Percentiles rank a stretch among this genome's conserved stretches.
Conservation (phyloP, 2,888 invertebrate genomes). For the Acronicta alni region DNA sequence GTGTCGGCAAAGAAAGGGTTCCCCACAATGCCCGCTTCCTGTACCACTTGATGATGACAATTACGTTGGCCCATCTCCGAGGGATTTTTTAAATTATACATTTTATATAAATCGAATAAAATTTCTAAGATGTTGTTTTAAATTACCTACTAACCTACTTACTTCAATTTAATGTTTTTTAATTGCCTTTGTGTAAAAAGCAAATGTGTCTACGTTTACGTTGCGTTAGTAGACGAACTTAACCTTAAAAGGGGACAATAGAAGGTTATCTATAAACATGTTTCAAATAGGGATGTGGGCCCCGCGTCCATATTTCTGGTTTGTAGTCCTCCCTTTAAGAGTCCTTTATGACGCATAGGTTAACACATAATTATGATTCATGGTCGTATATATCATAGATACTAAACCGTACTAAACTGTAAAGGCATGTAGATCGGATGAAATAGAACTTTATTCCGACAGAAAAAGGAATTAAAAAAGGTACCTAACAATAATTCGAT, state of each 20-base stretch:
- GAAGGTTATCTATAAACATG: conserved; percentile 20
- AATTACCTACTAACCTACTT: conserved; percentile 16
- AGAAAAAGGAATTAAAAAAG: conserved; percentile 23
- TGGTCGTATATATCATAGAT: conserved; percentile 21
- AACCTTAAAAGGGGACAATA: not conserved
- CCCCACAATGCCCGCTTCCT: conserved; percentile 55
- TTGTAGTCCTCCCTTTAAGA: conserved; percentile 31
- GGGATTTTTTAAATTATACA: conserved; percentile 15
- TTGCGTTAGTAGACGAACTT: not conserved
- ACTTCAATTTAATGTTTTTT: not conserved
- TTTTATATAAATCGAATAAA: conserved; percentile 3
- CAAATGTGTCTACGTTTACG: too few relatives aligned
- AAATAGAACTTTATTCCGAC: conserved; percentile 8
- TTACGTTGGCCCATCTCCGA: conserved; percentile 18
- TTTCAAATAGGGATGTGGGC: conserved; percentile 29
- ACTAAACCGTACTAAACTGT: conserved; percentile 13
- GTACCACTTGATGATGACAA: conserved; percentile 29
- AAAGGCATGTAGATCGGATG: conserved; percentile 31
- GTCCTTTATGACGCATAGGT: conserved; percentile 46
- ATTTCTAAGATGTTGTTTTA: conserved; percentile 3
- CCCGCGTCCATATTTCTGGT: conserved; percentile 21
- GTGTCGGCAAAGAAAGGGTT: conserved; percentile 44
- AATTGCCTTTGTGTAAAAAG: not conserved
- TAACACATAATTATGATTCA: conserved; percentile 33
- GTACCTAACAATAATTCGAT: conserved; percentile 1